phyloP scores from a whole-genome alignment of 30 jellyfish, hydroid and myxozoan species.

The Aurelia sp. region DNA sequence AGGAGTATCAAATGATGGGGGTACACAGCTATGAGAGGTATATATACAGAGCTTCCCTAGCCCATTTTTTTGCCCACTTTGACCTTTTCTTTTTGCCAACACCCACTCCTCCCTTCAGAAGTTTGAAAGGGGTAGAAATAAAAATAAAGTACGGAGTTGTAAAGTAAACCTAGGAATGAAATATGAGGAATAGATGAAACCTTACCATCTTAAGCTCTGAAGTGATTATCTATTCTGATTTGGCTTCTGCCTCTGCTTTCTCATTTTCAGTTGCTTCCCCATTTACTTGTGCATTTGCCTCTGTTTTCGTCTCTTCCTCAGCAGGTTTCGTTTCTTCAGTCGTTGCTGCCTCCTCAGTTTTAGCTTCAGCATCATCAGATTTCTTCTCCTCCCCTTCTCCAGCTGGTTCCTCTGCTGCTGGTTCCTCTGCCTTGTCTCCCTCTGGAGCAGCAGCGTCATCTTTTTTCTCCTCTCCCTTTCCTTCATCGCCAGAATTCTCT shows the following conservation, averaged over 20 bases:
- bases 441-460: slow-evolving; percentile 15
- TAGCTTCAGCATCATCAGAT: slow-evolving; percentile 52
- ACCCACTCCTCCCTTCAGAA: too few relatives aligned
- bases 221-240: slow-evolving; percentile 8
- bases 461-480: slow-evolving; percentile 51
- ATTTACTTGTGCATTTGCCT: slow-evolving; percentile 63
- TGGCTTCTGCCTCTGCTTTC: slow-evolving; percentile 70
- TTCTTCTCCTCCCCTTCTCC: slow-evolving; percentile 28
- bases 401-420: not conserved
- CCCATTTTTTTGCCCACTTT: too few relatives aligned
- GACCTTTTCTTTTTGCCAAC: too few relatives aligned
- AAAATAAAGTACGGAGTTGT: too few relatives aligned
- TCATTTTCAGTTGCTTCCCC: slow-evolving; percentile 77
- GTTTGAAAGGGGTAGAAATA: too few relatives aligned
- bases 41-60: too few relatives aligned
- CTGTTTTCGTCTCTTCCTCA: slow-evolving; percentile 53
- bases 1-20: too few relatives aligned
- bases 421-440: slow-evolving; percentile 2
- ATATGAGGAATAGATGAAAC: not conserved
- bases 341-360: slow-evolving; percentile 61
- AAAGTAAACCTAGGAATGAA: too few relatives aligned
- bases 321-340: slow-evolving; percentile 53
- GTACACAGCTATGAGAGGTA: too few relatives aligned
- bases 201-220: not conserved
- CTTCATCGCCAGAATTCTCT: slow-evolving; percentile 54